A percentile compares a stretch with the other conserved stretches of the same genome.
Evolutionary conservation across 2,888 invertebrate species (phyloP).

Genomic region (Lithophane semibrunnea): DNA sequence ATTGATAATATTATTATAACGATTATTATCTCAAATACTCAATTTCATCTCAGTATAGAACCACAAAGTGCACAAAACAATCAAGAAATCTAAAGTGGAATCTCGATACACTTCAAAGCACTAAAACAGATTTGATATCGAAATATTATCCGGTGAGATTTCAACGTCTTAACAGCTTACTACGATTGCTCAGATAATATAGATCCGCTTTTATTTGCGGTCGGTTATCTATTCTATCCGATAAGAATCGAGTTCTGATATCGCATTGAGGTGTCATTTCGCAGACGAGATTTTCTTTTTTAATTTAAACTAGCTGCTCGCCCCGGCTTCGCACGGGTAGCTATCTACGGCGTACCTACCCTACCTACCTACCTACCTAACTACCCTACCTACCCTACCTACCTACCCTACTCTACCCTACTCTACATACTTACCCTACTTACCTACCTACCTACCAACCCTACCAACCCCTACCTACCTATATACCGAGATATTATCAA

Average conservation of each 20-base stretch:
- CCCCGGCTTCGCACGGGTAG: too few species aligned
- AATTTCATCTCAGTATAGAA: not conserved
- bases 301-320: too few species aligned
- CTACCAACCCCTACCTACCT: too few species aligned
- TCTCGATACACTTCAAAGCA: conserved; percentile 4
- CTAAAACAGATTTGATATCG: conserved; percentile 29
- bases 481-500: too few species aligned
- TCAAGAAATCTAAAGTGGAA: conserved; percentile 12
- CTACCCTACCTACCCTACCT: too few species aligned
- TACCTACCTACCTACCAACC: too few species aligned
- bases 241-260: conserved; percentile 18
- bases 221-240: not conserved
- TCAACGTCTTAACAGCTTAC: conserved; percentile 18
- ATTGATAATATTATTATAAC: not conserved
- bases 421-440: too few species aligned
- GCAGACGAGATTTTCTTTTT: not conserved
- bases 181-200: conserved; percentile 16
- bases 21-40: not conserved
- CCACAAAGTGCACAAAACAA: conserved; percentile 12
- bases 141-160: conserved; percentile 15
- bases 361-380: too few species aligned
- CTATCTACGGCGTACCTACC: too few species aligned
- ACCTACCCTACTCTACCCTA: too few species aligned
- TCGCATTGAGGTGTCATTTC: conserved; percentile 31
- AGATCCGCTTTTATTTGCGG: conserved; percentile 7